Conservation (phyloP, 2,888 invertebrate genomes). For the Pomacea canaliculata region DNA sequence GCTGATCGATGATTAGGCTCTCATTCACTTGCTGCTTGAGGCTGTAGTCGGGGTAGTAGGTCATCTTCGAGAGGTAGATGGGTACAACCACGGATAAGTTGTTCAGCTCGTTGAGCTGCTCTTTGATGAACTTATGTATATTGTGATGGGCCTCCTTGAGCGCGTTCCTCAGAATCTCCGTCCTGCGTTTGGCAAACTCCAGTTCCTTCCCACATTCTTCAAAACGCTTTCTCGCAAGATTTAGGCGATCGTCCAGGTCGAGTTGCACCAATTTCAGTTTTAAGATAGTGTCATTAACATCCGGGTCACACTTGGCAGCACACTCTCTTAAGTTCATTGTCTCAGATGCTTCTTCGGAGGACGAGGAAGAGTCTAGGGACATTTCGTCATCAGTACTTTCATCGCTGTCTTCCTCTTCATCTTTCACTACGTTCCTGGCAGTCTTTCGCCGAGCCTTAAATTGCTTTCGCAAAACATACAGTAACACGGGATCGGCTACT, state of each 20-base stretch:
- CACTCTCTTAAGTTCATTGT: background rate
- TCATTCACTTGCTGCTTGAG: background rate
- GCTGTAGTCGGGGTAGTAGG: too few species aligned
- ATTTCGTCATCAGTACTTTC: background rate
- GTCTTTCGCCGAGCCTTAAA: too few species aligned
- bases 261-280: constrained; percentile 5
- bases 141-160: constrained; percentile 3
- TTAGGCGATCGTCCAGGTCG: constrained; percentile 11
- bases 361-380: background rate
- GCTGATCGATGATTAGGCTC: background rate
- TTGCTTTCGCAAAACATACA: too few species aligned
- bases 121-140: constrained; percentile 17
- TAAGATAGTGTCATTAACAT: background rate
- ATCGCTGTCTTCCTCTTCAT: constrained; percentile 11
- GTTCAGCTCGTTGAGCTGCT: constrained; percentile 26
- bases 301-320: background rate
- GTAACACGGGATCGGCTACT: too few species aligned
- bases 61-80: background rate
- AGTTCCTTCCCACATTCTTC: background rate
- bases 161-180: constrained; percentile 1
- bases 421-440: background rate
- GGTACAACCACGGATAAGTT: constrained; percentile 11
- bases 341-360: background rate
- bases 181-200: constrained; percentile 1
- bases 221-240: constrained; percentile 1